Evolutionary conservation across 2,113 vertebrate species (phyloP).

Genomic region (Lamprotornis superbus): DNA sequence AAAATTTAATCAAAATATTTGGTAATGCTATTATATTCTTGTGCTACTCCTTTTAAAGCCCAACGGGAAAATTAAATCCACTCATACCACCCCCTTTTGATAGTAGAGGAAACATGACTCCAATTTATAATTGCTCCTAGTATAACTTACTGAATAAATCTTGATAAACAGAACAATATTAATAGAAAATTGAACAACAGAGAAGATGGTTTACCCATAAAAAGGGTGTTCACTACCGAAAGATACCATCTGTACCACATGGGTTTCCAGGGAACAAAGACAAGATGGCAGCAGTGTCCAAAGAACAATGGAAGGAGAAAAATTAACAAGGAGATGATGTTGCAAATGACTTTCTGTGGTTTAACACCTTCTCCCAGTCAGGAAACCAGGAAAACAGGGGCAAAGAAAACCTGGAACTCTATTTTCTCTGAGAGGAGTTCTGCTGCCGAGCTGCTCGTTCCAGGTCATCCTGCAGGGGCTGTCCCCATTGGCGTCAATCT

Average conservation of each 20-base stretch:
- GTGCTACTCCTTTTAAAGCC: not conserved
- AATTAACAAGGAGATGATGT: rapidly evolving
- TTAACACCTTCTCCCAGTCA: not conserved
- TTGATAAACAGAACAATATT: not conserved
- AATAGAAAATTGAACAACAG: not conserved
- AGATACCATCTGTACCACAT: too few species aligned
- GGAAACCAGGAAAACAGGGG: not conserved
- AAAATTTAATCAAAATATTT: not conserved
- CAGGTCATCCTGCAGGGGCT: rapidly evolving
- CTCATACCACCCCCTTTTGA: rapidly evolving
- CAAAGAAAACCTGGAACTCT: not conserved
- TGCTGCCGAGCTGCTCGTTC: rapidly evolving
- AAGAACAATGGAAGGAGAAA: not conserved
- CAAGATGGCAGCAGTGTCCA: too few species aligned
- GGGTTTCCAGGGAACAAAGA: not conserved
- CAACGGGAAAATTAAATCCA: not conserved
- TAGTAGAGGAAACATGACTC: not conserved
- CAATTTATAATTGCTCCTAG: too few species aligned
- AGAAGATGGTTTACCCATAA: not conserved
- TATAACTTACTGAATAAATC: not conserved
- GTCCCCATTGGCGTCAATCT: rapidly evolving
- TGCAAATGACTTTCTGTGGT: not conserved
- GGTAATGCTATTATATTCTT: not conserved
- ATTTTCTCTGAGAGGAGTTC: not conserved
- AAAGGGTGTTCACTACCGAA: not conserved